phyloP scores from a whole-genome alignment of 2,797 vertebrate genomes.

The Hypotaenidia philippensis region DNA sequence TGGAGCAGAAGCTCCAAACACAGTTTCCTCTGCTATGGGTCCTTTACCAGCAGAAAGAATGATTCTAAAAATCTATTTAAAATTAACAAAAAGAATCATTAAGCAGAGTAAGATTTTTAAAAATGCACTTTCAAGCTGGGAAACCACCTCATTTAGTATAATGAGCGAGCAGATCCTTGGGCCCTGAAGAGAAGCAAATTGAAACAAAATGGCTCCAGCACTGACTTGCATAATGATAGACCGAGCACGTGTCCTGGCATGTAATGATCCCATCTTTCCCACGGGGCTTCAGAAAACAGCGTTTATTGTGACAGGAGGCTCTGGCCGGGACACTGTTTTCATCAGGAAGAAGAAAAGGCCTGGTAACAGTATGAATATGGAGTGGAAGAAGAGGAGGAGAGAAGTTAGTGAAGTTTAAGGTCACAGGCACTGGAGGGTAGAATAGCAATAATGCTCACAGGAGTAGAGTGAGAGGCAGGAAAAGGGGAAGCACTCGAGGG shows the following conservation, averaged over 20 bases:
- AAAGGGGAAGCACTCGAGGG: background rate
- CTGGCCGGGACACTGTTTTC: background rate
- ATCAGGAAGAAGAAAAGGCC: background rate
- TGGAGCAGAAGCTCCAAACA: constrained; percentile 10
- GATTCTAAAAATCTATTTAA: constrained; percentile 70
- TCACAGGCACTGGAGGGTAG: background rate
- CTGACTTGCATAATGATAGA: constrained; percentile 66
- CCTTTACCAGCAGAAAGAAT: constrained; percentile 59
- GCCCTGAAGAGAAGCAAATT: constrained; percentile 68
- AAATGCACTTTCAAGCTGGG: constrained; percentile 76
- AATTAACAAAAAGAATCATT: constrained; percentile 76
- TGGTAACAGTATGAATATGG: background rate
- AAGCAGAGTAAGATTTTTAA: constrained; percentile 62
- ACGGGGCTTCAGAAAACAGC: background rate
- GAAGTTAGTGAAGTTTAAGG: background rate
- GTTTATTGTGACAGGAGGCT: background rate
- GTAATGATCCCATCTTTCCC: constrained; percentile 58
- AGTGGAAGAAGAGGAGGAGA: background rate
- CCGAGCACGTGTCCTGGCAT: constrained; percentile 7
- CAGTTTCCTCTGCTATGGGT: constrained; percentile 54
- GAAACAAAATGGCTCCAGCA: constrained; percentile 67
- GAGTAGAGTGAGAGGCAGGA: background rate
- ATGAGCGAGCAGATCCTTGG: constrained; percentile 71
- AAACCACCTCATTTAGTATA: constrained; percentile 72
- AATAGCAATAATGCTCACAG: background rate